Conservation (phyloP, 2,888 invertebrate species). For the Spilarctia lutea region DNA sequence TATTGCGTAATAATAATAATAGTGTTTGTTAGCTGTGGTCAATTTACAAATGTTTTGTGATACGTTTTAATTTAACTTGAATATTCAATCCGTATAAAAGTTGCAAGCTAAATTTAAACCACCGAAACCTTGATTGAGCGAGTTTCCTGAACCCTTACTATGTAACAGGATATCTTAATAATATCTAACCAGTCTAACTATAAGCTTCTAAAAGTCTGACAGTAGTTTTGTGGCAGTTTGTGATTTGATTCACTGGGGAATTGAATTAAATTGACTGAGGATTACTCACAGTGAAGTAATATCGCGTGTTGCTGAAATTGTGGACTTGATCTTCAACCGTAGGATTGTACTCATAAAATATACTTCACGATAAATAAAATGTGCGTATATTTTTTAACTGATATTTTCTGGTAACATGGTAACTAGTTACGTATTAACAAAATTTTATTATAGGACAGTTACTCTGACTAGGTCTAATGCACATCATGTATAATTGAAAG, state of each 20-base stretch:
- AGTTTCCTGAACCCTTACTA: neutral
- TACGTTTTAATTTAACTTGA: neutral
- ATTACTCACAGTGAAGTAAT: conserved; percentile 13
- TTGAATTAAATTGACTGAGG: neutral
- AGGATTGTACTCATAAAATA: conserved; percentile 1
- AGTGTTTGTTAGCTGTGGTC: neutral
- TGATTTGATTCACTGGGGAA: conserved; percentile 3
- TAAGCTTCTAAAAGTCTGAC: neutral
- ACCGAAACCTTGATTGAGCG: no score
- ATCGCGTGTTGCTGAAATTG: neutral
- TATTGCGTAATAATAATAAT: conserved; percentile 15
- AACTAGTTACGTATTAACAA: neutral
- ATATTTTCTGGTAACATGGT: neutral
- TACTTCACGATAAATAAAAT: conserved; percentile 1
- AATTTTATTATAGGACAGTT: neutral
- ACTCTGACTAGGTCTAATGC: neutral
- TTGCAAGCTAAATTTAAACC: neutral
- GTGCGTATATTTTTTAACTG: neutral
- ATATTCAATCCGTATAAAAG: neutral
- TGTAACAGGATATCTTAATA: neutral
- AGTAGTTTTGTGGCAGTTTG: neutral
- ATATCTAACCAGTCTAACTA: neutral
- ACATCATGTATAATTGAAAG: neutral
- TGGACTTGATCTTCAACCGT: conserved; percentile 1
- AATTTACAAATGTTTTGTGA: neutral